A percentile compares a stretch with the other conserved stretches of the same genome.
These are phyloP conservation scores for Ptilonorhynchus violaceus DNA, from an alignment of 2,113 vertebrate genomes.

Conservation along the genomic window DNA sequence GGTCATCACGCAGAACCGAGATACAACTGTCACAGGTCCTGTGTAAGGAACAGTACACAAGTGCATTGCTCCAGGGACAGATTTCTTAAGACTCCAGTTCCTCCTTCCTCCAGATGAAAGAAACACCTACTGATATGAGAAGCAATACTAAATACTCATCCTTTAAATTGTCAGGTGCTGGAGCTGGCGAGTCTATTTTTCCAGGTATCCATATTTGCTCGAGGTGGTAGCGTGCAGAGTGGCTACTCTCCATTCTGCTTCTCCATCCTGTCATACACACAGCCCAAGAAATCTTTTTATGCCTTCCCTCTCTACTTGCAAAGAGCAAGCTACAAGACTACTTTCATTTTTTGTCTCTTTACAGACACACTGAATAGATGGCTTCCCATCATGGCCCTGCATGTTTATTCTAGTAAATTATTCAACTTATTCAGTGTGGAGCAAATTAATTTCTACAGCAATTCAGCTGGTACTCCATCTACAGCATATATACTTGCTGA, in stretches of 20 bases:
- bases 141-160: not conserved
- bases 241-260: not conserved
- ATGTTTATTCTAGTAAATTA: conserved; percentile 59
- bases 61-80: not conserved
- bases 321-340: not conserved
- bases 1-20: not conserved
- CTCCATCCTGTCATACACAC: not conserved
- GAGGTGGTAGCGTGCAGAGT: not conserved
- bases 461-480: conserved; percentile 57
- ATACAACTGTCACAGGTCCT: not conserved
- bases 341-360: not conserved
- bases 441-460: conserved; percentile 62
- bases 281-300: not conserved
- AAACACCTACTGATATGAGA: not conserved
- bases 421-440: conserved; percentile 45
- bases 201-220: not conserved
- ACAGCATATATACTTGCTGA: conserved; percentile 35
- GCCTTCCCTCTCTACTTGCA: not conserved
- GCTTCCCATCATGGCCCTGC: conserved; percentile 17
- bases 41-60: not conserved
- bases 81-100: not conserved
- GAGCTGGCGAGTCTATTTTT: not conserved
- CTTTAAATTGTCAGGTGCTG: not conserved
- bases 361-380: not conserved
- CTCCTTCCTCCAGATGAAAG: not conserved